Percentiles rank a stretch among this genome's conserved stretches.
phyloP scores from a whole-genome alignment of 2,888 invertebrate species.

The Sceliomorpha sp. region DNA sequence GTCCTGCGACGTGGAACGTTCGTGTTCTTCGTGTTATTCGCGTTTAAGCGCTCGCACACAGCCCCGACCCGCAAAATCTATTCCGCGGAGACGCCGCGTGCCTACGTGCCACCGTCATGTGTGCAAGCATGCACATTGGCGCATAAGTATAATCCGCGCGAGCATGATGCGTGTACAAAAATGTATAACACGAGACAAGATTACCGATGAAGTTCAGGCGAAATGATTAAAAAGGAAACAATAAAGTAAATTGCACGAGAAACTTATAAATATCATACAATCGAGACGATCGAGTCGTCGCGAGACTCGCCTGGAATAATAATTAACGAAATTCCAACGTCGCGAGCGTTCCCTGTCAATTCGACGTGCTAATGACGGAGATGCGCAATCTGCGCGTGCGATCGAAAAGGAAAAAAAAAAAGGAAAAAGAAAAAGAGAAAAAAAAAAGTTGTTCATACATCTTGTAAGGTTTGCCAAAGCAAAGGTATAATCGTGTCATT shows the following conservation, averaged over 20 bases:
- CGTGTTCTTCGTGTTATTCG: slow-evolving; percentile 32
- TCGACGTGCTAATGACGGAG: no score
- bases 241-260: slow-evolving; percentile 2
- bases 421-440: no score
- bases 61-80: slow-evolving; percentile 44
- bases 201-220: slow-evolving; percentile 26
- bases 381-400: no score
- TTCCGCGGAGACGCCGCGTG: slow-evolving; percentile 41
- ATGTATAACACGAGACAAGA: slow-evolving; percentile 31
- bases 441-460: no score
- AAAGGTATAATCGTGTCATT: no score
- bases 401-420: no score
- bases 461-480: no score
- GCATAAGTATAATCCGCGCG: slow-evolving; percentile 25
- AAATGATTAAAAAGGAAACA: slow-evolving; percentile 17
- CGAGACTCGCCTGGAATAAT: no score
- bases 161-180: slow-evolving; percentile 16
- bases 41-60: slow-evolving; percentile 18
- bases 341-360: no score
- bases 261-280: not conserved
- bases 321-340: no score
- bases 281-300: no score
- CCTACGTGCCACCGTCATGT: slow-evolving; percentile 43
- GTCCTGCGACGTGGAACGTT: slow-evolving; percentile 23
- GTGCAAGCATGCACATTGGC: slow-evolving; percentile 28